phyloP scores from a whole-genome alignment of 2,113 vertebrate genomes.

The Malaclemys terrapin region DNA sequence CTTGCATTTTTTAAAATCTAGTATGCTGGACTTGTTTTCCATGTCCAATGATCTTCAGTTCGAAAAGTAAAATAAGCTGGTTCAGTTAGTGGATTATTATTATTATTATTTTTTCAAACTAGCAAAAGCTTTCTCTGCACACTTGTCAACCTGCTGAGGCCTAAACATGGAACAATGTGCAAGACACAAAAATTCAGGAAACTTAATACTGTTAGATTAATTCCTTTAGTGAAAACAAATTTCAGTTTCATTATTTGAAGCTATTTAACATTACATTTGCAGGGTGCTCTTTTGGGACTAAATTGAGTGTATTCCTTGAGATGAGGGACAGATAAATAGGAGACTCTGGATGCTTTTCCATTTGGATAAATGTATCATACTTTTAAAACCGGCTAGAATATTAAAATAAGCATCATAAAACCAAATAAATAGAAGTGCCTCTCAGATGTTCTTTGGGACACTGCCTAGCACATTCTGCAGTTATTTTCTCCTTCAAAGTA shows the following conservation, averaged over 20 bases:
- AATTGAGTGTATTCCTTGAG: neutral
- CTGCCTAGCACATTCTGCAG: neutral
- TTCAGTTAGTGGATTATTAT: neutral
- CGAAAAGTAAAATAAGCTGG: constrained; percentile 4
- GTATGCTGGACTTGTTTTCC: neutral
- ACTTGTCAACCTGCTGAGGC: constrained; percentile 25
- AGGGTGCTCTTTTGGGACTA: neutral
- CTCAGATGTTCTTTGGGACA: neutral
- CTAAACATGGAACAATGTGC: constrained; percentile 51
- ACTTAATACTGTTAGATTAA: constrained; percentile 20
- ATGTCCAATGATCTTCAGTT: neutral
- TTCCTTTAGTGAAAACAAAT: constrained; percentile 22
- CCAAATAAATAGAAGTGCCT: neutral
- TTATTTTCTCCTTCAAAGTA: neutral
- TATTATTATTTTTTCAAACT: neutral
- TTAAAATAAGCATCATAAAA: neutral
- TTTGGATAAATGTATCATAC: neutral
- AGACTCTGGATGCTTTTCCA: neutral
- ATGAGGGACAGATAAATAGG: neutral
- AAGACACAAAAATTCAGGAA: constrained; percentile 47
- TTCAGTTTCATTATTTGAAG: constrained; percentile 2
- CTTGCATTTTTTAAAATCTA: neutral
- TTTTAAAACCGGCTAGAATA: neutral
- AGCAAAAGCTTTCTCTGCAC: constrained; percentile 15
- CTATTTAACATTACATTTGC: neutral